Conservation (phyloP, 2,888 invertebrate species). For the Dorcus hopei region DNA sequence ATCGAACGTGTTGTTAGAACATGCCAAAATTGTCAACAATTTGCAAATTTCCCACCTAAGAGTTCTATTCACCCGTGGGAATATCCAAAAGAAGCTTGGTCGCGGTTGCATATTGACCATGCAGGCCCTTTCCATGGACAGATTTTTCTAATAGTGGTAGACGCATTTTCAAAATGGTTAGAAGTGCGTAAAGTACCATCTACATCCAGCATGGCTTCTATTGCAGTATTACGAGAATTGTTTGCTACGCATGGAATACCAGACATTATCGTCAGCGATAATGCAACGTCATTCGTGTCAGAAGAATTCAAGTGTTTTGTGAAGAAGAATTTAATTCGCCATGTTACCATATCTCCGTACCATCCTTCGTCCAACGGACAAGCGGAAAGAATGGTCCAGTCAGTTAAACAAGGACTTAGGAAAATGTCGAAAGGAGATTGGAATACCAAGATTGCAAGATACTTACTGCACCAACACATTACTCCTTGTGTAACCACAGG, state of each 20-base stretch:
- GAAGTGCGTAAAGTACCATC: constrained; percentile 9
- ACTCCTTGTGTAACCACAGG: constrained; percentile 22
- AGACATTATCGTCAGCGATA: constrained; percentile 20
- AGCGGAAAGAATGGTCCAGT: constrained; percentile 15
- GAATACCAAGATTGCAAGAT: too few species aligned
- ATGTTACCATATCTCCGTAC: constrained; percentile 17
- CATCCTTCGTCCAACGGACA: constrained; percentile 22
- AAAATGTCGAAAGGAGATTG: too few species aligned
- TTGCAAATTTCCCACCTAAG: not conserved
- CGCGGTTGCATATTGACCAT: not conserved
- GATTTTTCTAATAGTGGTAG: not conserved
- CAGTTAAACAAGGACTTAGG: constrained; percentile 9
- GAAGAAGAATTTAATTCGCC: constrained; percentile 12
- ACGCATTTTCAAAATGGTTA: not conserved
- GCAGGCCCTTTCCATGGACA: not conserved
- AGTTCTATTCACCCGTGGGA: not conserved
- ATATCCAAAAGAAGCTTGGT: not conserved
- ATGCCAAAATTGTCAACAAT: too few species aligned
- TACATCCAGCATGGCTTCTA: constrained; percentile 17
- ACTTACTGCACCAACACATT: too few species aligned
- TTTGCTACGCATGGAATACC: constrained; percentile 25
- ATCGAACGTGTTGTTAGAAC: too few species aligned
- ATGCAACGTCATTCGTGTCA: constrained; percentile 24
- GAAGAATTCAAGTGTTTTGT: constrained; percentile 16
- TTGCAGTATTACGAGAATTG: constrained; percentile 14